These are phyloP conservation scores for Tympanoctomys barrerae DNA, from an alignment of 2,797 vertebrate species.

Conservation along the genomic window DNA sequence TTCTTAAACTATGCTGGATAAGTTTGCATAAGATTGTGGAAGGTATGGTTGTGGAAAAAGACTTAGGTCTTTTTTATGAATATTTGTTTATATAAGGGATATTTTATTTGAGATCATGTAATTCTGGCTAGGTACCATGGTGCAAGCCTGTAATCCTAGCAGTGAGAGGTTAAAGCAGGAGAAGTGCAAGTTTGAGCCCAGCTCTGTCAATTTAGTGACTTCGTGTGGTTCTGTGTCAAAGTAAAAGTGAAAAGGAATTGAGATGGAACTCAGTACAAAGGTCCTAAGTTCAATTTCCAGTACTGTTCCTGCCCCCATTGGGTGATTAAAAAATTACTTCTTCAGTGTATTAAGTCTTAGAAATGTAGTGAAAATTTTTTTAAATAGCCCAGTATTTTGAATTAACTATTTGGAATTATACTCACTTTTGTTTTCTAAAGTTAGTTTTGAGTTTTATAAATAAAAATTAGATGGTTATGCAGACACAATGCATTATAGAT, in stretches of 20 bases:
- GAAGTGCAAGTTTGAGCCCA: not conserved
- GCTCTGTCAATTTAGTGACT: not conserved
- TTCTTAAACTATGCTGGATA: conserved; percentile 6
- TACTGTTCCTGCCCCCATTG: not conserved
- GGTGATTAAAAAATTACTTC: conserved; percentile 40
- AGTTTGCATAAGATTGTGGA: conserved; percentile 49
- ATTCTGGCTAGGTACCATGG: not conserved
- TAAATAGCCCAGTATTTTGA: conserved; percentile 1
- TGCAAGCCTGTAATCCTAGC: not conserved
- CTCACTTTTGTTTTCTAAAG: not conserved
- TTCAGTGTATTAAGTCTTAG: conserved; percentile 38
- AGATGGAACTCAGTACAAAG: not conserved
- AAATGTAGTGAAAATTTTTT: conserved; percentile 50
- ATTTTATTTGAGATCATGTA: conserved; percentile 39
- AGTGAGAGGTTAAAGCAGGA: not conserved
- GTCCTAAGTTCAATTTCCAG: not conserved
- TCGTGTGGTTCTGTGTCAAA: not conserved
- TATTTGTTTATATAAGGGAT: conserved; percentile 42
- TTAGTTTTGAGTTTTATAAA: not conserved
- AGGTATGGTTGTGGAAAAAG: not conserved
- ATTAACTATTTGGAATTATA: conserved; percentile 6
- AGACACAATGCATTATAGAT: not conserved
- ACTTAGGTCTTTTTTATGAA: not conserved
- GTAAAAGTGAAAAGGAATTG: not conserved
- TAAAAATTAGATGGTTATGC: conserved; percentile 59